Evolutionary conservation across 2,113 vertebrate genomes (phyloP), one percentile per base, ranked within the genome.

Genomic region (Brachyistius frenatus): DNA sequence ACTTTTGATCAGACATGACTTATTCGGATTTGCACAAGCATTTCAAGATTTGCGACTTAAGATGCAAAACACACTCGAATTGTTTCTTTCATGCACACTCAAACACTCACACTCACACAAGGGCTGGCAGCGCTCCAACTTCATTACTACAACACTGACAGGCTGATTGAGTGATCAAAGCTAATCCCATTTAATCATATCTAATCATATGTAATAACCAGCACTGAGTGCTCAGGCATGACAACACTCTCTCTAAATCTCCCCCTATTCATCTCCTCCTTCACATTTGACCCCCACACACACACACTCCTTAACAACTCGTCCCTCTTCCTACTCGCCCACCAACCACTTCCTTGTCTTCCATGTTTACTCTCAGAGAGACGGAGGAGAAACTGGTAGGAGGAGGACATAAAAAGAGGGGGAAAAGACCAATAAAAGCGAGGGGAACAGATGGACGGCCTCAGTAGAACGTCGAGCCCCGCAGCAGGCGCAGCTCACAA

Each of bases 131-230:
- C 56, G 53, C n/a, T 72, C 80, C 87, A 86, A 53, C 73, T 85
- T 87, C 80, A 88, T 86, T 86, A 89, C 82, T 81, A 69, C 68
- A 69, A 71, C 68, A 66, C 86, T 55, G 66, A 64, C 78, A 62
- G 69, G 15, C 86, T 88, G 88, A 92, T 84, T 88, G 89, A 91
- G 88, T 83, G 85, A 91, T 90, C 88, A 86, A 81, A 86, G 54
- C 66, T 91, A 91, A 92, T 90, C 81, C 5, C 78, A 69, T 88
- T 89, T 91, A 91, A 91, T 92, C 88, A 83, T 63, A 86, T 86
- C 84, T 87, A 89, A 91, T 91, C 88, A 86, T 63, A 90, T 82
- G 74, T 87, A 88, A 91, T 90, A 91, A 88, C 79, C 86, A 82
- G 85, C 73, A 85, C 78, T 37, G 74, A 64, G 76, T 73, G 82